These are phyloP conservation scores for Drosophila diplacantha DNA, from an alignment of 2,888 invertebrate species.

Conservation along the genomic window DNA sequence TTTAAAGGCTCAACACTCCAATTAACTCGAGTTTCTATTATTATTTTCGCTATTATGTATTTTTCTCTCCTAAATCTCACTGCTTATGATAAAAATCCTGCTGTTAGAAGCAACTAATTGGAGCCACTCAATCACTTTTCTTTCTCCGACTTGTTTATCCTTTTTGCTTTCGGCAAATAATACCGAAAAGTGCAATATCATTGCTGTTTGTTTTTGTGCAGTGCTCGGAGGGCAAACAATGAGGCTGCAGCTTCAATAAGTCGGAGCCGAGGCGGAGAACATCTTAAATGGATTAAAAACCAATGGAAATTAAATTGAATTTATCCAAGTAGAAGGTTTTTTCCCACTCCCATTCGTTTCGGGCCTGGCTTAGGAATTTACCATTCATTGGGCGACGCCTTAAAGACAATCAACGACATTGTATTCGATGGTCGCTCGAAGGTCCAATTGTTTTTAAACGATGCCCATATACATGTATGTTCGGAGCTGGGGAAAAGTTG, in stretches of 20 bases:
- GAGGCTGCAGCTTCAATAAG: constrained; percentile 53
- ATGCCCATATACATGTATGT: constrained; percentile 16
- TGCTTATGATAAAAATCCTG: constrained; percentile 9
- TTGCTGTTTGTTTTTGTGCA: constrained; percentile 58
- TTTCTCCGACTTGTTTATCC: constrained; percentile 33
- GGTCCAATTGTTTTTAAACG: constrained; percentile 38
- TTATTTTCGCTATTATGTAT: not conserved
- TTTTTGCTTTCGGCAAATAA: constrained; percentile 51
- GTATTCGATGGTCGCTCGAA: constrained; percentile 17
- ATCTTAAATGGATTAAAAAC: constrained; percentile 40
- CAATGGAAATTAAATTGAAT: constrained; percentile 41
- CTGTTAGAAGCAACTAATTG: constrained; percentile 54
- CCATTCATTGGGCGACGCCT: constrained; percentile 27
- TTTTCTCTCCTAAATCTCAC: not conserved
- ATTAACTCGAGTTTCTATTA: constrained; percentile 2
- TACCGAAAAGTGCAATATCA: constrained; percentile 62
- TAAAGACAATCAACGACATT: constrained; percentile 35
- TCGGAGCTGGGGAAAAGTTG: constrained; percentile 15
- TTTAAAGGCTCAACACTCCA: not conserved
- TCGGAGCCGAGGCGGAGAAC: constrained; percentile 3
- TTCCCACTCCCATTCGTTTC: not conserved
- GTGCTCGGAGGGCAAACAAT: constrained; percentile 47
- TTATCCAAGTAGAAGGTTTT: constrained; percentile 11
- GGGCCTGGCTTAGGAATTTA: constrained; percentile 5
- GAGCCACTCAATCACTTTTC: constrained; percentile 52